Evolutionary conservation across 2,797 vertebrate genomes (phyloP), one percentile per base, ranked within the genome.

Genomic region (Hippocampus kuda): DNA sequence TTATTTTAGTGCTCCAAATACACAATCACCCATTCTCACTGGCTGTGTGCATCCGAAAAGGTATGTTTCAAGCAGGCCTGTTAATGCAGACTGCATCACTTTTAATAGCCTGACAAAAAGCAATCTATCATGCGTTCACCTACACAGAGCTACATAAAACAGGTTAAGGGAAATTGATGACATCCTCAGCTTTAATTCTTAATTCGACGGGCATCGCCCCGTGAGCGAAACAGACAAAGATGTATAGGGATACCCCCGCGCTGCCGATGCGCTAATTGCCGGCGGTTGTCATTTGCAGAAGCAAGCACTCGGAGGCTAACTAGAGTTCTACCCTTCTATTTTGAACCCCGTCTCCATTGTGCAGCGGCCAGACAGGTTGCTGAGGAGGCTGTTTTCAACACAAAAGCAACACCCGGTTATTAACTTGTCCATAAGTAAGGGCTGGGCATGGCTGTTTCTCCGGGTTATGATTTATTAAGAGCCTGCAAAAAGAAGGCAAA

Each of bases 161-260:
- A 82, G 92, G 93, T 95, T 94, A 93, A 94, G 90, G 92, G 89
- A 92, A 94, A 95, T 92, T 92, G 93, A 96, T 95, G 93, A 91
- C 93, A 90, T 93, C 92, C 91, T 68, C 70, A 81, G 91, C 92
- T 93, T 93, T 94, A 93, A 94, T 94, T 94, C 92, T 75, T 90
- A 87, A 89, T 90, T 86, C 86, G 90, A 91, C 91, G 91, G 81
- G 72, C 91, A 85, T 91, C 89, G 90, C 88, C 79, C 84, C 76
- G 86, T 94, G 92, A 95, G 95, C 93, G 92, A 92, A 95, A 93
- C 90, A 93, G 94, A 96, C 94, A 94, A 92, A 94, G 94, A 94
- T 85, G 87, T 93, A 94, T 94, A 91, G 92, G 94, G 92, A 94
- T 93, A 92, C 93, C 89, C 90, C 85, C 81, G 84, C 85, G 88